Conservation (phyloP, 2,888 invertebrate species). For the Ophioninae sp. region DNA sequence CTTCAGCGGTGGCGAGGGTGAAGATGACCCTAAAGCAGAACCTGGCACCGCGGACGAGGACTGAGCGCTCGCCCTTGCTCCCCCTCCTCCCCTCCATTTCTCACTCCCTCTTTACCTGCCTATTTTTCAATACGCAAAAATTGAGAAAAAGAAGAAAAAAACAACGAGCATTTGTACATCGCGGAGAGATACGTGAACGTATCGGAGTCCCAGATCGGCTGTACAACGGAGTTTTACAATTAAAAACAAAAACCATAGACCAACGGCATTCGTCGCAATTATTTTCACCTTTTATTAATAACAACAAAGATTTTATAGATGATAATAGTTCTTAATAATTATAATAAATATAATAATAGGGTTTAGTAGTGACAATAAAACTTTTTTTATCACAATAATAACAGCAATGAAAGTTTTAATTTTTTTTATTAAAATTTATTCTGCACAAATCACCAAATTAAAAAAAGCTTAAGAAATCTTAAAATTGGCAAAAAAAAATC, state of each 20-base stretch:
- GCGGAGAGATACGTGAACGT: slow-evolving; percentile 24
- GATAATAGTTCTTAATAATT: neutral
- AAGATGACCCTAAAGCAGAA: slow-evolving; percentile 76
- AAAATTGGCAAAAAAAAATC: too few species aligned
- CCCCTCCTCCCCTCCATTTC: neutral
- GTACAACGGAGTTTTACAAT: slow-evolving; percentile 66
- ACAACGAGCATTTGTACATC: slow-evolving; percentile 27
- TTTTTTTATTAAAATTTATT: too few species aligned
- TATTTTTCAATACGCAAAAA: slow-evolving; percentile 9
- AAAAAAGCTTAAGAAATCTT: too few species aligned
- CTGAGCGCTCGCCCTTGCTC: slow-evolving; percentile 56
- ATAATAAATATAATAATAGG: neutral
- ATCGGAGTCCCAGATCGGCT: slow-evolving; percentile 42
- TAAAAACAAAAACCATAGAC: slow-evolving; percentile 62
- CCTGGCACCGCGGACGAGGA: slow-evolving; percentile 76
- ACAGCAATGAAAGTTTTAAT: too few species aligned
- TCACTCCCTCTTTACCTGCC: neutral
- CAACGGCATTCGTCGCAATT: neutral
- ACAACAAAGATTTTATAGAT: neutral
- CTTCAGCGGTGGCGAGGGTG: slow-evolving; percentile 81
- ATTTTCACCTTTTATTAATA: neutral
- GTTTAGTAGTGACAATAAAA: too few species aligned
- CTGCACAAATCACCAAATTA: too few species aligned
- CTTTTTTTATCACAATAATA: too few species aligned
- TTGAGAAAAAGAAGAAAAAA: slow-evolving; percentile 13